A percentile compares a stretch with the other conserved stretches of the same genome.
These are phyloP conservation scores for Caenorhabditis panamensis DNA, from an alignment of 2,888 invertebrate genomes.

Conservation along the genomic window DNA sequence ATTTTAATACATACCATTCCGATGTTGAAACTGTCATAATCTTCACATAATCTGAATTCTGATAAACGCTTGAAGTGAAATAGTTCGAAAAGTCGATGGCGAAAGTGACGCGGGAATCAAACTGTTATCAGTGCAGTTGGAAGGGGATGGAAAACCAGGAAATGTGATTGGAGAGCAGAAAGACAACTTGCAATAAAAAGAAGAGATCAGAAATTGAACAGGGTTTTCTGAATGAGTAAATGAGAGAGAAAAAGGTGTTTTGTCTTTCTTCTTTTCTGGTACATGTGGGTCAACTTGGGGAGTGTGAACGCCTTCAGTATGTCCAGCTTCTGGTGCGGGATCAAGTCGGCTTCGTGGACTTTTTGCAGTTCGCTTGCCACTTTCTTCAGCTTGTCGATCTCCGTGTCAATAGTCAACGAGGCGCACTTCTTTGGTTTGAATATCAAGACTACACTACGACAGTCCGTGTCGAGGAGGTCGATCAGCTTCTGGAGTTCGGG, in stretches of 20 bases:
- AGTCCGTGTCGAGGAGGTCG: not conserved
- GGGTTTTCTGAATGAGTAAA: not conserved
- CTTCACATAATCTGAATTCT: not conserved
- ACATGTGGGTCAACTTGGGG: constrained; percentile 12
- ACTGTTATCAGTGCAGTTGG: not conserved
- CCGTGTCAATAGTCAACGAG: constrained; percentile 4
- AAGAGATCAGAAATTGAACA: not conserved
- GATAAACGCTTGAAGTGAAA: not conserved
- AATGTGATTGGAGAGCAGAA: not conserved
- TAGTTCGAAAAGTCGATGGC: not conserved
- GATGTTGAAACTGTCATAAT: constrained; percentile 18
- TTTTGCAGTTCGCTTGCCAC: constrained; percentile 8
- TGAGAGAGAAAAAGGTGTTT: too few relatives aligned
- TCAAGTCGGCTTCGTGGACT: constrained; percentile 3
- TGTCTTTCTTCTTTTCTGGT: too few relatives aligned
- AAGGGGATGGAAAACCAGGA: not conserved
- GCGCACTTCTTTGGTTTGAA: constrained; percentile 54
- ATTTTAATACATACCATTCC: not conserved
- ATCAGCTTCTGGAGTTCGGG: not conserved
- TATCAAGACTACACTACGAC: not conserved
- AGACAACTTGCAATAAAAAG: not conserved
- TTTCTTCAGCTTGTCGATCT: not conserved
- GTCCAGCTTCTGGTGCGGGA: constrained; percentile 56
- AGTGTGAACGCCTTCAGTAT: constrained; percentile 45
- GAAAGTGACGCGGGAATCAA: constrained; percentile 1